Evolutionary conservation across 1,140 invertebrate genomes (phyloP).

Genomic region (Plutomurus gul): DNA sequence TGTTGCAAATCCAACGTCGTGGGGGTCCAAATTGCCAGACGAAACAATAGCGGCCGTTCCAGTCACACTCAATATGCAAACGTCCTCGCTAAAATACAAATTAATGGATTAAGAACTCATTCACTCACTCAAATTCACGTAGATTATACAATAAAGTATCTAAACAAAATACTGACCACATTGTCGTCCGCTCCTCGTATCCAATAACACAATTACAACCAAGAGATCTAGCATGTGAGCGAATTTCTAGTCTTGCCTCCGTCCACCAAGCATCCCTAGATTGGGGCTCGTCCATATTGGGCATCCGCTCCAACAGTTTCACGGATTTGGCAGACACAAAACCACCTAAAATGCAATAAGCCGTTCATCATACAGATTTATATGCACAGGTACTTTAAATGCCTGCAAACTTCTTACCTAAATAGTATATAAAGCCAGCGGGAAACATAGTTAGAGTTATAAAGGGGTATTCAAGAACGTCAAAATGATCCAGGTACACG

Average conservation of each 20-base stretch:
- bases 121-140: background rate
- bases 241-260: constrained; percentile 89
- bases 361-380: background rate
- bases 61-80: constrained; percentile 88
- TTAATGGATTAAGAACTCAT: background rate
- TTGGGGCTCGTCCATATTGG: constrained; percentile 83
- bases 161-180: constrained; percentile 68
- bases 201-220: constrained; percentile 93
- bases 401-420: constrained; percentile 67
- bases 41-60: constrained; percentile 88
- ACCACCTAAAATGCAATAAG: constrained; percentile 65
- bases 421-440: constrained; percentile 80
- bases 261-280: constrained; percentile 93
- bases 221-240: constrained; percentile 85
- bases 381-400: background rate
- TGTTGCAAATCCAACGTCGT: background rate
- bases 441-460: constrained; percentile 91
- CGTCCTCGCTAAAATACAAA: constrained; percentile 76
- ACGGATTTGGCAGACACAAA: constrained; percentile 84
- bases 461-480: constrained; percentile 93
- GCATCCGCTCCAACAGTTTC: constrained; percentile 81
- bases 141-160: background rate
- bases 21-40: constrained; percentile 2
- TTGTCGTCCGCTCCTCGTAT: constrained; percentile 85
- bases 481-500: constrained; percentile 59